Conservation (phyloP, 2,888 invertebrate genomes). For the Phyllotreta cruciferae region DNA sequence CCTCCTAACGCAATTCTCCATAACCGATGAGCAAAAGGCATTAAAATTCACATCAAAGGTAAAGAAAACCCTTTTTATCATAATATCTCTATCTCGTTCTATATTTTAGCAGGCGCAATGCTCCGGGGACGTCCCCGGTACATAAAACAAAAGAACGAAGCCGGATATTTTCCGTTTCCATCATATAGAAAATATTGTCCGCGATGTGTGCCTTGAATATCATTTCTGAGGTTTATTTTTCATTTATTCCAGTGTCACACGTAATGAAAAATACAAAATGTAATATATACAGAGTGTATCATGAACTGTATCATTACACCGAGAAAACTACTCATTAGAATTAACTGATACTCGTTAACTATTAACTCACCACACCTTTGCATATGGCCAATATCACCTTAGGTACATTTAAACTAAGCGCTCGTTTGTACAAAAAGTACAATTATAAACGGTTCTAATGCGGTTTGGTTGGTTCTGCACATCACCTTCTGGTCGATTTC, state of each 20-base stretch:
- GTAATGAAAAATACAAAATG: conserved; percentile 18
- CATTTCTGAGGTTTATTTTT: conserved; percentile 24
- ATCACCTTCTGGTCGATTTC: too few species aligned
- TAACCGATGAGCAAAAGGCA: conserved; percentile 42
- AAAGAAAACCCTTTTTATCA: conserved; percentile 43
- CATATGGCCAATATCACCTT: too few species aligned
- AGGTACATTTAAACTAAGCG: too few species aligned
- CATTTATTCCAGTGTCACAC: conserved; percentile 11
- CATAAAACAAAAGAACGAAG: conserved; percentile 37
- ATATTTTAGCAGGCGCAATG: conserved; percentile 37
- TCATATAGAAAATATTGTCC: conserved; percentile 37
- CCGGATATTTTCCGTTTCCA: conserved; percentile 38
- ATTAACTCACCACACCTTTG: too few species aligned
- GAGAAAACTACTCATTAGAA: too few species aligned
- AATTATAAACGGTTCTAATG: too few species aligned
- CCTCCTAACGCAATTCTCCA: conserved; percentile 39
- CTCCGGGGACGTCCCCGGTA: conserved; percentile 31
- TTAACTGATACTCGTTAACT: too few species aligned
- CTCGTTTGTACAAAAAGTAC: too few species aligned
- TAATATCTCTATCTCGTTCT: conserved; percentile 38
- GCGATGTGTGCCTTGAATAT: conserved; percentile 34
- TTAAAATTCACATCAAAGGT: conserved; percentile 44
- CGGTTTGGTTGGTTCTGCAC: too few species aligned
- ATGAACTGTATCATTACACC: too few species aligned
- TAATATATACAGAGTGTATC: too few species aligned